These are phyloP conservation scores for Apamea anceps DNA, from an alignment of 2,888 invertebrate species.

Conservation along the genomic window DNA sequence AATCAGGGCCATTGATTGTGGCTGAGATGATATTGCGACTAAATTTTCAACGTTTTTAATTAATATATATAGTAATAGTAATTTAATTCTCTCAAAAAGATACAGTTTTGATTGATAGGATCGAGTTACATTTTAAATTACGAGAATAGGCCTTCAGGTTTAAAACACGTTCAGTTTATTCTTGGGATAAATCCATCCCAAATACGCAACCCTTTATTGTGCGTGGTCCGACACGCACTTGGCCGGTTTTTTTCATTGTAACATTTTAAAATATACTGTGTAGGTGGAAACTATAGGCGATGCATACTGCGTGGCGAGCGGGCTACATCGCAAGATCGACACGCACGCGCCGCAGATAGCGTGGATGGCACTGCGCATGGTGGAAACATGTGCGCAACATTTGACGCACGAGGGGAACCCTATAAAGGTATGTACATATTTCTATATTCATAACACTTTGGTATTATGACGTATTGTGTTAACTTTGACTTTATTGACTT, in stretches of 20 bases:
- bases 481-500: background rate
- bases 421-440: conserved; percentile 92
- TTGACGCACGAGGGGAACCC: conserved; percentile 97
- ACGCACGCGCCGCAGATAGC: conserved; percentile 98
- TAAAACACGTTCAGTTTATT: background rate
- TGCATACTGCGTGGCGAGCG: conserved; percentile 98
- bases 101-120: too few species aligned
- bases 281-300: conserved; percentile 99
- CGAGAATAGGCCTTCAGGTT: background rate
- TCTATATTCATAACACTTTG: background rate
- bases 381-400: conserved; percentile 96
- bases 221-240: background rate
- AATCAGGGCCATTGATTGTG: too few species aligned
- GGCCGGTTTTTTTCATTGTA: background rate
- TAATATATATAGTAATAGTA: too few species aligned
- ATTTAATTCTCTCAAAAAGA: too few species aligned
- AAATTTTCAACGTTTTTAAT: background rate
- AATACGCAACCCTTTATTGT: background rate
- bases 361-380: conserved; percentile 99
- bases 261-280: background rate
- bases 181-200: background rate
- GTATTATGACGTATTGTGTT: too few species aligned
- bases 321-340: conserved; percentile 95
- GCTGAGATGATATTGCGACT: background rate
- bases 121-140: too few species aligned